Evolutionary conservation across 2,888 invertebrate genomes (phyloP).

Genomic region (Polymixis flavicincta): DNA sequence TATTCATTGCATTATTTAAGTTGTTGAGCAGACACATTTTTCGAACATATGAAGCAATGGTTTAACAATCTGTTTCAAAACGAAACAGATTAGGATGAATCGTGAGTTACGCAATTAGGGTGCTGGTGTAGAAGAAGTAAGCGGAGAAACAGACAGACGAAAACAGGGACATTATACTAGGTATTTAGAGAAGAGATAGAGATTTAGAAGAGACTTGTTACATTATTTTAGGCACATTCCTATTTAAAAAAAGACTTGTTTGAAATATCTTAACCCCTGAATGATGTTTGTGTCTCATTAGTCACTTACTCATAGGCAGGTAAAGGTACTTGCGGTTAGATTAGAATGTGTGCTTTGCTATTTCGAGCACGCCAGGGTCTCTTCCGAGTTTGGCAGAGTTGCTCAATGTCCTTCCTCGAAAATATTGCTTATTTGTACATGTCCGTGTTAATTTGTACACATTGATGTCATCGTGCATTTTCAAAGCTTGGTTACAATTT

Average conservation of each 20-base stretch:
- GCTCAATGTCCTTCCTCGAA: slow-evolving; percentile 62
- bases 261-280: slow-evolving; percentile 8
- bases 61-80: no score
- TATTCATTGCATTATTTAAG: no score
- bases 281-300: slow-evolving; percentile 29
- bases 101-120: no score
- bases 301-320: slow-evolving; percentile 41
- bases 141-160: no score
- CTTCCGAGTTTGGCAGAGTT: slow-evolving; percentile 69
- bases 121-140: no score
- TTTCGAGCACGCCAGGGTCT: slow-evolving; percentile 73
- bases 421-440: slow-evolving; percentile 61
- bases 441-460: slow-evolving; percentile 59
- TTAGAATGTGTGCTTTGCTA: slow-evolving; percentile 67
- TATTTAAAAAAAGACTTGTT: not conserved
- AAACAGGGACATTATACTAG: no score
- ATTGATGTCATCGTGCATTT: slow-evolving; percentile 63
- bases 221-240: no score
- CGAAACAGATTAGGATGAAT: no score
- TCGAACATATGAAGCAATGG: no score
- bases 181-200: no score
- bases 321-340: slow-evolving; percentile 54
- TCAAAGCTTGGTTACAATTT: not conserved
- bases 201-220: no score
- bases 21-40: no score